Evolutionary conservation across 2,113 vertebrate genomes (phyloP).

Genomic region (Microtus ochrogaster): DNA sequence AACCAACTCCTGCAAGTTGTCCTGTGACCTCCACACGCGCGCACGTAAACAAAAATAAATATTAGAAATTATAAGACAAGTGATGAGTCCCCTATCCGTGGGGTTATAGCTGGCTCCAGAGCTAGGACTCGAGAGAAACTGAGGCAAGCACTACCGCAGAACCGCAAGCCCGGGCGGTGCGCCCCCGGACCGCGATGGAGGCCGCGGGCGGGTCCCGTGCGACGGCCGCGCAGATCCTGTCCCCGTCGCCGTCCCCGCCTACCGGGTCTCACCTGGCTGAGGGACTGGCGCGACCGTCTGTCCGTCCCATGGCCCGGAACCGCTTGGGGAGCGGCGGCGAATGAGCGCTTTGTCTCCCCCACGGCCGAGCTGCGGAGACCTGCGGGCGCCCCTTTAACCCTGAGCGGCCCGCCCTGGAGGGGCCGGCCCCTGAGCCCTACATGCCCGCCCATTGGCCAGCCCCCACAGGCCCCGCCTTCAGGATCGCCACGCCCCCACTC

Average conservation of each 20-base stretch:
- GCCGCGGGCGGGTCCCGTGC: background rate
- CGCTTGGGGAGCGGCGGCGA: background rate
- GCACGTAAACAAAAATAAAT: background rate
- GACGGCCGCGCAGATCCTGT: background rate
- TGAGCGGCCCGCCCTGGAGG: background rate
- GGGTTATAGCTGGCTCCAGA: background rate
- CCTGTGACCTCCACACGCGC: background rate
- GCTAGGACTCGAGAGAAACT: background rate
- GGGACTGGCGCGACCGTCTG: background rate
- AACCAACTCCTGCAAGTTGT: background rate
- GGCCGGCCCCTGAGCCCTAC: background rate
- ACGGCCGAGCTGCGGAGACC: slow-evolving; percentile 33
- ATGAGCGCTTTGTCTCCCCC: slow-evolving; percentile 67
- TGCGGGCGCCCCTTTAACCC: slow-evolving; percentile 58
- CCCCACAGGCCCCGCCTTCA: background rate
- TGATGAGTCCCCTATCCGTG: background rate
- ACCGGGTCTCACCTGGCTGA: slow-evolving; percentile 65
- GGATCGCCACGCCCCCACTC: background rate
- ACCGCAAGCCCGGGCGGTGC: background rate
- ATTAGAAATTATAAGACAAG: background rate
- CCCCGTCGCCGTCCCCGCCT: background rate
- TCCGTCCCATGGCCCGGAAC: slow-evolving; percentile 42
- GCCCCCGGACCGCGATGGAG: background rate
- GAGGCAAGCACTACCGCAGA: background rate
- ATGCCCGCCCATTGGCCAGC: slow-evolving; percentile 21